A percentile compares a stretch with the other conserved stretches of the same genome.
Conservation (phyloP, 2,888 invertebrate species). For the Nemapogon koenigi region DNA sequence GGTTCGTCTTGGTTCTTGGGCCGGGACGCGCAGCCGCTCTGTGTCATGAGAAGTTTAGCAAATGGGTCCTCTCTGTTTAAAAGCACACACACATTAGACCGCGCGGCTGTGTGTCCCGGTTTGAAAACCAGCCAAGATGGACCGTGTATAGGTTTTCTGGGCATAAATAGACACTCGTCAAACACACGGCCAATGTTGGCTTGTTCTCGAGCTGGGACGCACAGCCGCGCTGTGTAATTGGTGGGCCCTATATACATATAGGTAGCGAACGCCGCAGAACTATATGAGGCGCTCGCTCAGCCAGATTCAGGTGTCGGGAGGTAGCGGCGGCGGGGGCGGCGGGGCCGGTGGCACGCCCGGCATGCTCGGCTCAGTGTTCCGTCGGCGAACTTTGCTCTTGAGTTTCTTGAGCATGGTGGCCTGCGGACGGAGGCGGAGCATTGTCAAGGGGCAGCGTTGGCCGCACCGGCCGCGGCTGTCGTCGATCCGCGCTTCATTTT, state of each 20-base stretch:
- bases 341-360: constrained; percentile 39
- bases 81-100: too few species aligned
- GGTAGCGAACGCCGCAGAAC: constrained; percentile 41
- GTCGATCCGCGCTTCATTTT: constrained; percentile 98
- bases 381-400: constrained; percentile 94
- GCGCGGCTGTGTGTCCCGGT: too few species aligned
- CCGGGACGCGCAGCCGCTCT: too few species aligned
- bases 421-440: constrained; percentile 66
- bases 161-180: background rate
- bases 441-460: constrained; percentile 29
- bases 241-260: too few species aligned
- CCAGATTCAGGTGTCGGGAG: constrained; percentile 72
- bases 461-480: constrained; percentile 56
- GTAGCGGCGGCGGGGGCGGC: constrained; percentile 42
- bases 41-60: too few species aligned
- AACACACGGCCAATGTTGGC: too few species aligned
- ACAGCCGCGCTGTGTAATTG: too few species aligned
- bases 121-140: background rate
- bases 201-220: constrained; percentile 37
- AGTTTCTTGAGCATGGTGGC: constrained; percentile 99
- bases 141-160: background rate
- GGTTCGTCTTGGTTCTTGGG: too few species aligned
- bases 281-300: constrained; percentile 76
- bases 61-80: too few species aligned
- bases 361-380: constrained; percentile 90